phyloP scores from a whole-genome alignment of 2,113 vertebrate species.

The Dicaeum eximium region DNA sequence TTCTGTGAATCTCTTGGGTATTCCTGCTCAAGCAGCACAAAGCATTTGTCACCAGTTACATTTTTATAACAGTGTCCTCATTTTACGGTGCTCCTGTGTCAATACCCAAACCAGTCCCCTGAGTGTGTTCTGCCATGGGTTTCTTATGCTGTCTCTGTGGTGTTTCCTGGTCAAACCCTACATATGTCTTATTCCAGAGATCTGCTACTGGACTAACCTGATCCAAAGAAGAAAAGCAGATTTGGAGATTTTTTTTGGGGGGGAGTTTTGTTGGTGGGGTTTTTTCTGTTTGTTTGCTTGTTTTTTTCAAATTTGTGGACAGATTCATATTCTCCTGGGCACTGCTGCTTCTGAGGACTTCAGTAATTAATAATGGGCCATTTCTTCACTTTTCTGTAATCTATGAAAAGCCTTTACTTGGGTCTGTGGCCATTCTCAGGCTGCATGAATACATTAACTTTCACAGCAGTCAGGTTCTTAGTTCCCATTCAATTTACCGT shows the following conservation, averaged over 20 bases:
- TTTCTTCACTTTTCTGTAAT: neutral
- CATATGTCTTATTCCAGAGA: neutral
- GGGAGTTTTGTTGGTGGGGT: rapidly evolving
- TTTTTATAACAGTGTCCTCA: neutral
- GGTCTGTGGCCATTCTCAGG: neutral
- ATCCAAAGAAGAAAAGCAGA: neutral
- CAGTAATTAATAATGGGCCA: neutral
- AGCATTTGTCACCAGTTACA: neutral
- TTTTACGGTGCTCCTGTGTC: neutral
- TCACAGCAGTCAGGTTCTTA: neutral
- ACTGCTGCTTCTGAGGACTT: neutral
- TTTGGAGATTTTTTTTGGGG: neutral
- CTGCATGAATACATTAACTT: neutral
- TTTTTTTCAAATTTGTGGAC: neutral
- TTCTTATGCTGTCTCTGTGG: neutral
- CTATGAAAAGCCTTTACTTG: neutral
- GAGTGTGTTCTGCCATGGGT: neutral
- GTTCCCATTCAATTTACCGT: neutral
- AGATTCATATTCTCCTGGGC: neutral
- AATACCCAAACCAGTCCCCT: neutral
- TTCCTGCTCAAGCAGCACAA: neutral
- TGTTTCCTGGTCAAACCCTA: neutral
- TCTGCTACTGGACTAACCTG: neutral
- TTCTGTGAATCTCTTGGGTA: neutral
- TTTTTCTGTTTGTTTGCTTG: neutral